These are phyloP conservation scores for Megastigmus dorsalis DNA, from an alignment of 2,888 invertebrate genomes.

Conservation along the genomic window DNA sequence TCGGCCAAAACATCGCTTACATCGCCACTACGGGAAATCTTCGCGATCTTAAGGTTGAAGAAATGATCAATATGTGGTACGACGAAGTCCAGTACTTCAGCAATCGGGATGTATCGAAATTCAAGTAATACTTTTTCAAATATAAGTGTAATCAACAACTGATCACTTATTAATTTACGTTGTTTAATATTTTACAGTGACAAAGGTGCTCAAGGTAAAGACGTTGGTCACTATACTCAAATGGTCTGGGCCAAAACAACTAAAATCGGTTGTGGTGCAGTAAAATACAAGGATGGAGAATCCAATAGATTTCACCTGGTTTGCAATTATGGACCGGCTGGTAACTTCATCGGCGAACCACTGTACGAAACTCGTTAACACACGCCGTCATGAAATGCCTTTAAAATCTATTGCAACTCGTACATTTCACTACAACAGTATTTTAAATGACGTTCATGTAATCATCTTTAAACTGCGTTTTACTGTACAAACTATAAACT, in stretches of 20 bases:
- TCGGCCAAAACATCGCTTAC: constrained; percentile 73
- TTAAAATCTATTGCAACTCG: too few relatives aligned
- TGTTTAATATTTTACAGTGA: too few relatives aligned
- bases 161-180: too few relatives aligned
- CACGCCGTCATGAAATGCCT: too few relatives aligned
- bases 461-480: too few relatives aligned
- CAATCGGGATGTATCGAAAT: background rate
- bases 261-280: constrained; percentile 75
- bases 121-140: background rate
- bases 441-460: too few relatives aligned
- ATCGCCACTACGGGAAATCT: constrained; percentile 39
- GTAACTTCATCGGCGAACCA: constrained; percentile 66
- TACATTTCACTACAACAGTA: too few relatives aligned
- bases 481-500: too few relatives aligned
- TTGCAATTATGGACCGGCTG: constrained; percentile 74
- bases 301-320: constrained; percentile 65
- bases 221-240: constrained; percentile 73
- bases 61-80: constrained; percentile 70
- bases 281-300: constrained; percentile 65
- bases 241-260: constrained; percentile 75
- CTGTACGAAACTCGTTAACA: constrained; percentile 68
- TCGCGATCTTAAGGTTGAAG: background rate
- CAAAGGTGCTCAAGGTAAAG: too few relatives aligned
- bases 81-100: constrained; percentile 68
- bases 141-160: background rate